Conservation (phyloP, 2,113 vertebrate species). For the Meleagris gallopavo region DNA sequence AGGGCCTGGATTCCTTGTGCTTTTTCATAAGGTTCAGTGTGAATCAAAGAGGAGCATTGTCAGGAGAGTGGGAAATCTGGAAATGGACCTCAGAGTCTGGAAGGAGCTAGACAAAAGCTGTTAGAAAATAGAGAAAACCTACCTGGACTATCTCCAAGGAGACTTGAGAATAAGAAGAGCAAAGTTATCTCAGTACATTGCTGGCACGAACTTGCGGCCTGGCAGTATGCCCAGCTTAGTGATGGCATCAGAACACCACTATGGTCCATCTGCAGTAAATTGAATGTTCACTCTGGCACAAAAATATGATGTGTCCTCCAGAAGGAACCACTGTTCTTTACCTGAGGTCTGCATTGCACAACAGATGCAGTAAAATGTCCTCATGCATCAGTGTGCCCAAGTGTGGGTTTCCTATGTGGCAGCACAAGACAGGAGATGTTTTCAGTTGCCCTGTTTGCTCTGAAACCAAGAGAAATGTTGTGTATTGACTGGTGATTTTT, state of each 20-base stretch:
- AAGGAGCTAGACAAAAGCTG: constrained; percentile 30
- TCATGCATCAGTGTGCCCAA: neutral
- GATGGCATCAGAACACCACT: constrained; percentile 17
- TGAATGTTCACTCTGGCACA: neutral
- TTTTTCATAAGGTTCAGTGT: neutral
- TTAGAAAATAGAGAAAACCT: constrained; percentile 27
- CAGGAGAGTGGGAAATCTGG: constrained; percentile 1
- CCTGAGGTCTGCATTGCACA: neutral
- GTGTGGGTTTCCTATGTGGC: neutral
- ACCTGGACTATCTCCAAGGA: constrained; percentile 37
- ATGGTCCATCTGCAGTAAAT: neutral
- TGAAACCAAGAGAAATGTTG: constrained; percentile 7
- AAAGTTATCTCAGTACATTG: neutral
- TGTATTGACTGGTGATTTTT: neutral
- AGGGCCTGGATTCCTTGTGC: neutral
- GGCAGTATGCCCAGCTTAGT: constrained; percentile 41
- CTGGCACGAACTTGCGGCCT: constrained; percentile 11
- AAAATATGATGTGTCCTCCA: neutral
- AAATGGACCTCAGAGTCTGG: constrained; percentile 5
- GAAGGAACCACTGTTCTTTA: neutral
- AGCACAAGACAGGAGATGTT: neutral
- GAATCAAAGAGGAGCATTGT: neutral
- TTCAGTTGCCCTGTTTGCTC: neutral
- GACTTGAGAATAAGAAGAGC: neutral
- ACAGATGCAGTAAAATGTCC: neutral